Evolutionary conservation across 2,797 vertebrate genomes (phyloP).

Genomic region (Picus viridis): DNA sequence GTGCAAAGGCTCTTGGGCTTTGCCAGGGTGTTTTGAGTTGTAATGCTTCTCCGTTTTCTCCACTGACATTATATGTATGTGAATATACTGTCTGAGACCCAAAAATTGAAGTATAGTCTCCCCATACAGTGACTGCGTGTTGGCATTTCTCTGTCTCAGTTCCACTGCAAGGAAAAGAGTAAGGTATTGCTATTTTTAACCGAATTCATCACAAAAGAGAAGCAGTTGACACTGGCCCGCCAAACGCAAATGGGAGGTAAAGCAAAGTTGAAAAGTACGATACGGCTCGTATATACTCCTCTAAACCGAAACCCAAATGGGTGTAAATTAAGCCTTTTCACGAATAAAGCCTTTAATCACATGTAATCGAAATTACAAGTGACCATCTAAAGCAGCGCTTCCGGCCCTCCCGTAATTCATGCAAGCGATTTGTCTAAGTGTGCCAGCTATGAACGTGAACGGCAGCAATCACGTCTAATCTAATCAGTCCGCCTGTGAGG

Average conservation of each 20-base stretch:
- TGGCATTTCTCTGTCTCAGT: background rate
- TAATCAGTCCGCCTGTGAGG: constrained; percentile 42
- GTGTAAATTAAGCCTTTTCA: constrained; percentile 33
- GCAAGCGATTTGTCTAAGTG: constrained; percentile 17
- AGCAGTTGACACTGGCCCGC: background rate
- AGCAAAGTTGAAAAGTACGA: constrained; percentile 18
- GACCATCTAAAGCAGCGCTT: constrained; percentile 23
- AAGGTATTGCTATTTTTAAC: background rate
- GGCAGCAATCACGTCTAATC: constrained; percentile 39
- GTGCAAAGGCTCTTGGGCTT: background rate
- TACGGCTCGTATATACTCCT: background rate
- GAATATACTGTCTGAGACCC: background rate
- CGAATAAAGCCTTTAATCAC: constrained; percentile 27
- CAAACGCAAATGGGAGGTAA: background rate
- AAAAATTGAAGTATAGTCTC: background rate
- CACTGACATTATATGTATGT: background rate
- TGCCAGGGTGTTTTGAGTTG: background rate
- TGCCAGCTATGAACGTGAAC: constrained; percentile 9
- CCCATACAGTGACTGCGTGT: background rate
- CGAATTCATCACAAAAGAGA: background rate
- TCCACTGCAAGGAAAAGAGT: background rate
- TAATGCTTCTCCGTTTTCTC: background rate
- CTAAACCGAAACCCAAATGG: background rate
- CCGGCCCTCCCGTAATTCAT: constrained; percentile 13
- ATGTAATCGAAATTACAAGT: constrained; percentile 26